Evolutionary conservation across 35 echinoderm and acorn worm genomes (phyloP).

Genomic region (Lytechinus variegatus): DNA sequence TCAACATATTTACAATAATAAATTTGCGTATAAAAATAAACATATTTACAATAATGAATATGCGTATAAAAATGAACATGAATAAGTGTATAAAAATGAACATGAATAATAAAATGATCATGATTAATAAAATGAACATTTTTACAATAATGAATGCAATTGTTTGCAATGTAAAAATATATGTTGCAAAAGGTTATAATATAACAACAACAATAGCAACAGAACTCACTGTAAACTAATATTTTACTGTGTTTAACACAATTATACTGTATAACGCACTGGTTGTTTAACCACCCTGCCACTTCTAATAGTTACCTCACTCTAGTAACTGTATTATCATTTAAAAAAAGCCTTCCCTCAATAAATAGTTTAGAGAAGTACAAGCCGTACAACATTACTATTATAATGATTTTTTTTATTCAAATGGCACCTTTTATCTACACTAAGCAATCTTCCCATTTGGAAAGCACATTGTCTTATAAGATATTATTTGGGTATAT

Average conservation of each 20-base stretch:
- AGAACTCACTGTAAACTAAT: no score
- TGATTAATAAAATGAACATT: no score
- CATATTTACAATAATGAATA: no score
- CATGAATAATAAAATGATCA: no score
- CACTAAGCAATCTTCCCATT: conserved; percentile 2
- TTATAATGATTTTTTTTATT: neutral
- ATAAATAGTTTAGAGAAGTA: neutral
- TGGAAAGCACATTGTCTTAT: neutral
- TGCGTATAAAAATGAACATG: no score
- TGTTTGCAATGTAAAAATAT: neutral
- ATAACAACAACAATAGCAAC: neutral
- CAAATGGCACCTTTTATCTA: conserved; percentile 22
- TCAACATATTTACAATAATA: neutral
- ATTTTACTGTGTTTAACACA: conserved; percentile 22
- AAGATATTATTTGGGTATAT: no score
- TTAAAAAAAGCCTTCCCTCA: neutral
- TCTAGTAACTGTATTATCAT: conserved; percentile 1
- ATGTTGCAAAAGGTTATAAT: no score
- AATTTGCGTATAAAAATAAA: no score
- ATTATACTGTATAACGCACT: neutral
- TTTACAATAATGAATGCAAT: no score
- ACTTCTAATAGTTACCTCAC: neutral
- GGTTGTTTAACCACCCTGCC: no score
- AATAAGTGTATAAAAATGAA: no score
- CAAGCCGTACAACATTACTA: neutral